Percentiles rank a stretch among this genome's conserved stretches.
These are phyloP conservation scores for Synaphobranchus kaupii DNA, from an alignment of 2,797 vertebrate species.

Conservation along the genomic window DNA sequence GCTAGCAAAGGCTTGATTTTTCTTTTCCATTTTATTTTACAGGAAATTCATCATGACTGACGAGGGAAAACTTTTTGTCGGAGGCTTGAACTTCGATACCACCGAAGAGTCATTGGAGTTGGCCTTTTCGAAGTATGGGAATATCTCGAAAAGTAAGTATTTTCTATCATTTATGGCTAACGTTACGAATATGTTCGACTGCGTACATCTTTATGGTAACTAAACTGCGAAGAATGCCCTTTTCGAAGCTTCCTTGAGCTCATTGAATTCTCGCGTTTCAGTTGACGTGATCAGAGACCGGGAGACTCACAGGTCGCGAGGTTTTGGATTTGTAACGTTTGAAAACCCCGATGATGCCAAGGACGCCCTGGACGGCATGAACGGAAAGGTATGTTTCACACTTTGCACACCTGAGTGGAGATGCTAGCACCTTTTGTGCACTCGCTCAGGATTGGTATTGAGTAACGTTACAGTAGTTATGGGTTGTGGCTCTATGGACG, in stretches of 20 bases:
- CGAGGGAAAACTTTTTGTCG: conserved; percentile 93
- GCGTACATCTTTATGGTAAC: too few relatives aligned
- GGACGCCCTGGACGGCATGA: conserved; percentile 91
- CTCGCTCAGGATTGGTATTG: too few relatives aligned
- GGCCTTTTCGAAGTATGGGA: conserved; percentile 92
- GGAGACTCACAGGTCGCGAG: conserved; percentile 88
- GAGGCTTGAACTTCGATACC: conserved; percentile 93
- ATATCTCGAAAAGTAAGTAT: conserved; percentile 83
- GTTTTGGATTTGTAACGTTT: conserved; percentile 94
- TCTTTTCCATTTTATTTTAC: not conserved
- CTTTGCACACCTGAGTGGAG: too few relatives aligned
- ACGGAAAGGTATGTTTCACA: conserved; percentile 81
- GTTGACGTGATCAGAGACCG: conserved; percentile 94
- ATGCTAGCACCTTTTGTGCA: too few relatives aligned
- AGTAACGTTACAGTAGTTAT: too few relatives aligned
- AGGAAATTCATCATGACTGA: conserved; percentile 75
- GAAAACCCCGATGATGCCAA: conserved; percentile 91
- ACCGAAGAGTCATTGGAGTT: conserved; percentile 87
- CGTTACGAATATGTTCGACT: too few relatives aligned
- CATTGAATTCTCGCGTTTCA: conserved; percentile 42
- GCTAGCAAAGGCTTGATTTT: not conserved
- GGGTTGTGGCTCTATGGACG: too few relatives aligned
- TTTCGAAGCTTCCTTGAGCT: not conserved
- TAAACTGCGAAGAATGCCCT: too few relatives aligned
- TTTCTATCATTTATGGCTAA: too few relatives aligned